Percentiles rank a stretch among this genome's conserved stretches.
phyloP scores from a whole-genome alignment of 2,797 vertebrate genomes.

The Parauchenoglanis ngamensis region DNA sequence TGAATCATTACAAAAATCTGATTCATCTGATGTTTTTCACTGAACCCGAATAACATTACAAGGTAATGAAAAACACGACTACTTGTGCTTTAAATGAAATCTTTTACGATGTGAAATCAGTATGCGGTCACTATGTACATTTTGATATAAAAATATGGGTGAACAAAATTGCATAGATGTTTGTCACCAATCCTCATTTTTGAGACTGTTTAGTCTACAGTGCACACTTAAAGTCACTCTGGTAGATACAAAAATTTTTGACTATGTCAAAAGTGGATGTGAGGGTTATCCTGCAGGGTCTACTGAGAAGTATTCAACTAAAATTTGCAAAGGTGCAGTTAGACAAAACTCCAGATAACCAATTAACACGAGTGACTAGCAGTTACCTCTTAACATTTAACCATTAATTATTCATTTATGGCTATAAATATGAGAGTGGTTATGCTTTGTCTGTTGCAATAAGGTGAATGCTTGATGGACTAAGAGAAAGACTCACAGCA shows the following conservation, averaged over 20 bases:
- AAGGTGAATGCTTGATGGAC: neutral
- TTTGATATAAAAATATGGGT: neutral
- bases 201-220: neutral
- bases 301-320: neutral
- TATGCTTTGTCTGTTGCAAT: neutral
- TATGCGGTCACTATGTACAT: neutral
- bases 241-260: neutral
- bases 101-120: neutral
- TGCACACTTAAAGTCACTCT: neutral
- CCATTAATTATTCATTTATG: neutral
- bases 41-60: neutral
- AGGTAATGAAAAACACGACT: neutral
- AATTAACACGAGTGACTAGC: neutral
- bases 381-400: neutral
- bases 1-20: neutral
- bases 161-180: neutral
- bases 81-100: neutral
- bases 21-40: neutral
- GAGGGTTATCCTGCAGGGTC: neutral
- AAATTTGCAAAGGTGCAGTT: neutral
- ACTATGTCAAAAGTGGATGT: neutral
- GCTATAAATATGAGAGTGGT: neutral
- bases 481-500: constrained; percentile 82
- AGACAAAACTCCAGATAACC: neutral
- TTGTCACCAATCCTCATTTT: neutral